These are phyloP conservation scores for Carcina quercana DNA, from an alignment of 2,888 invertebrate species.

Conservation along the genomic window DNA sequence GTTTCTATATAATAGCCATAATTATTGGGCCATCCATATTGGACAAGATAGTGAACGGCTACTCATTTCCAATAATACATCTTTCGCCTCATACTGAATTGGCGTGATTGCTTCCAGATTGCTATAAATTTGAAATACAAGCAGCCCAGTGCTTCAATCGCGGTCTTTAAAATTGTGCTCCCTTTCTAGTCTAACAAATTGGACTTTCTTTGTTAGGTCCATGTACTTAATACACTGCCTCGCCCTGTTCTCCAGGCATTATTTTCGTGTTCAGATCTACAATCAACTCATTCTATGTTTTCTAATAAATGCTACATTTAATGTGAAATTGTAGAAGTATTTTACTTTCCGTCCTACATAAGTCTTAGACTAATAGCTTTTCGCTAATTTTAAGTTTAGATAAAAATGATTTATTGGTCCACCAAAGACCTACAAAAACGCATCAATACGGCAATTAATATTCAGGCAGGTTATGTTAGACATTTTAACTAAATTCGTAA, in stretches of 20 bases:
- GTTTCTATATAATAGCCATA: slow-evolving; percentile 27
- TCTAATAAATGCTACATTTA: not conserved
- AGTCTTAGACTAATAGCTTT: too few species aligned
- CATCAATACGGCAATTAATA: too few species aligned
- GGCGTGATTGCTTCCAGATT: slow-evolving; percentile 64
- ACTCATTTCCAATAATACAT: slow-evolving; percentile 56
- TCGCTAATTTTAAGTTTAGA: too few species aligned
- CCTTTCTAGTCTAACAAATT: slow-evolving; percentile 67
- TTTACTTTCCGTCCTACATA: too few species aligned
- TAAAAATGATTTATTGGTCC: too few species aligned
- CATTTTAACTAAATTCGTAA: too few species aligned
- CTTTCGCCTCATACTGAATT: slow-evolving; percentile 55
- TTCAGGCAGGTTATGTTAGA: too few species aligned
- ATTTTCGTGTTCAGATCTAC: too few species aligned
- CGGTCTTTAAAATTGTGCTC: slow-evolving; percentile 65
- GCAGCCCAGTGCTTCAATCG: slow-evolving; percentile 57
- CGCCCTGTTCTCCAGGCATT: slow-evolving; percentile 24
- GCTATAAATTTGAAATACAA: slow-evolving; percentile 69
- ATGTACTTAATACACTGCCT: slow-evolving; percentile 31
- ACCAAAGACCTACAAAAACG: too few species aligned
- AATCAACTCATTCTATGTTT: too few species aligned
- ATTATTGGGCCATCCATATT: slow-evolving; percentile 41
- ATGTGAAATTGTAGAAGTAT: too few species aligned
- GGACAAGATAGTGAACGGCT: slow-evolving; percentile 48
- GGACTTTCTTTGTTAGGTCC: slow-evolving; percentile 64